Percentiles rank a stretch among this genome's conserved stretches.
Conservation (phyloP, 1,140 invertebrate genomes). For the Berghia stephanieae region DNA sequence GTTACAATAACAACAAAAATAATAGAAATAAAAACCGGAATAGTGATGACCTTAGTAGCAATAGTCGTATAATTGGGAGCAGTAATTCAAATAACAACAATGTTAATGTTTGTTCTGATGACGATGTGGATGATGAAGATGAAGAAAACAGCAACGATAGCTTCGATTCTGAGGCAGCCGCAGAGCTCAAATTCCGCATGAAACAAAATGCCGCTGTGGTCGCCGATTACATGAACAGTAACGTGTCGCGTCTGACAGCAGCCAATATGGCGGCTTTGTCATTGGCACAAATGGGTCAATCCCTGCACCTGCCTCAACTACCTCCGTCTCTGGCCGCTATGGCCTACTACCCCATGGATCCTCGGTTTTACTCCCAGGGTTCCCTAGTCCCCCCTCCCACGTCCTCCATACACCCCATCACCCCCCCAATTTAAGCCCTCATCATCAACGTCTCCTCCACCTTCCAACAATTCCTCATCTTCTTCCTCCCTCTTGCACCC, state of each 20-base stretch:
- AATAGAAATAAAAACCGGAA: too few relatives aligned
- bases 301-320: slow-evolving; percentile 58
- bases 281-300: slow-evolving; percentile 43
- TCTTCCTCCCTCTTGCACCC: slow-evolving; percentile 32
- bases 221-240: slow-evolving; percentile 22
- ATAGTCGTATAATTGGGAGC: too few relatives aligned
- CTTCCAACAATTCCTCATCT: slow-evolving; percentile 26
- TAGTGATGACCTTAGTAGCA: too few relatives aligned
- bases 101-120: too few relatives aligned
- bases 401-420: too few relatives aligned
- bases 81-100: too few relatives aligned
- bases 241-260: slow-evolving; percentile 31
- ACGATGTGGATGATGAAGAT: slow-evolving; percentile 34
- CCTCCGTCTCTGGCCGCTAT: slow-evolving; percentile 57
- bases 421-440: too few relatives aligned
- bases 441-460: too few relatives aligned
- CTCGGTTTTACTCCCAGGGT: slow-evolving; percentile 53
- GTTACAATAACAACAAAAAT: too few relatives aligned
- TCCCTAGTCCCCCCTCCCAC: slow-evolving; percentile 40
- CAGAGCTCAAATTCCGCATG: too few relatives aligned
- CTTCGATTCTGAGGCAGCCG: slow-evolving; percentile 28
- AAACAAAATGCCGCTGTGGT: neutral
- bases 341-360: slow-evolving; percentile 60
- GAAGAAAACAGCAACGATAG: slow-evolving; percentile 31
- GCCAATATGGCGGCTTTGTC: slow-evolving; percentile 45